Evolutionary conservation across 2,888 invertebrate genomes (phyloP).

Genomic region (Tanytarsus gracilentus): DNA sequence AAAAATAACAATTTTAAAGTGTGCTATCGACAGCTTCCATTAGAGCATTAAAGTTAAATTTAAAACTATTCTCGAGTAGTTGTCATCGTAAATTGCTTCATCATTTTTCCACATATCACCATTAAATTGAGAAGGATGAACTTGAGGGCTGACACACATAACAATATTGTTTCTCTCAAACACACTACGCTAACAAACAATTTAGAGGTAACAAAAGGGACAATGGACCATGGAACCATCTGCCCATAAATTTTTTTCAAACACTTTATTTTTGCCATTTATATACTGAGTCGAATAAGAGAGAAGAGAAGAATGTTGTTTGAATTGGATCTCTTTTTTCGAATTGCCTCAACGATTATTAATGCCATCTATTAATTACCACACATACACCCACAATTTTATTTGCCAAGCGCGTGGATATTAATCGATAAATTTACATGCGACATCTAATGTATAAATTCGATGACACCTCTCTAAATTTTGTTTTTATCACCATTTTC

Average conservation of each 20-base stretch:
- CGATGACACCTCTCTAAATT: slow-evolving; percentile 1
- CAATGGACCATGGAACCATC: slow-evolving; percentile 2
- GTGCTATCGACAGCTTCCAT: no score
- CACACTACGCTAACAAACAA: neutral
- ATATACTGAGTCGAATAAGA: no score
- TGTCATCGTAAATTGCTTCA: slow-evolving; percentile 4
- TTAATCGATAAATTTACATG: no score
- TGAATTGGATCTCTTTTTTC: neutral
- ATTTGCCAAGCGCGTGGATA: no score
- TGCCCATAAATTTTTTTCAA: slow-evolving; percentile 1
- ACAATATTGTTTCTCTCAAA: neutral
- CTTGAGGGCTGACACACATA: neutral
- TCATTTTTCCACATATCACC: no score
- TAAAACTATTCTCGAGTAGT: neutral
- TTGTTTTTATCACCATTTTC: neutral
- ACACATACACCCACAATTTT: slow-evolving; percentile 10
- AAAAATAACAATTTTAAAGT: no score
- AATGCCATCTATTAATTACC: slow-evolving; percentile 3
- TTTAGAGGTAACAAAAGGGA: neutral
- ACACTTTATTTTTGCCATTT: no score
- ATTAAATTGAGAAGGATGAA: slow-evolving; percentile 1
- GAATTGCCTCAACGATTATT: neutral
- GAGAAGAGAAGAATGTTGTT: neutral
- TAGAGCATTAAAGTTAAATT: no score
- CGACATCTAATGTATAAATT: no score